These are phyloP conservation scores for Ficedula albicollis DNA, from an alignment of 2,797 vertebrate species.

Conservation along the genomic window DNA sequence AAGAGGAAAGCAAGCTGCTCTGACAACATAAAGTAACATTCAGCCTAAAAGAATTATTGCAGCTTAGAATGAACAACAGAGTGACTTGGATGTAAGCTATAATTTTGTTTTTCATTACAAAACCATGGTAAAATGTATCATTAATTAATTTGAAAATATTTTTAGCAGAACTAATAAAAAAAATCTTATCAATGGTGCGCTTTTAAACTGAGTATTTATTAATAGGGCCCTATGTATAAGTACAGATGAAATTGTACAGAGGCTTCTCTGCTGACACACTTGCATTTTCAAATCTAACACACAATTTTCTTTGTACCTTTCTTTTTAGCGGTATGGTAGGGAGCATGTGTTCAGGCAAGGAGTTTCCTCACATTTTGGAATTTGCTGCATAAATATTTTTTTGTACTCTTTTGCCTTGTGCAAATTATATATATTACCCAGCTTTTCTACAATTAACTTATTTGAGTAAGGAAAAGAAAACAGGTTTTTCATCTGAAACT, in stretches of 20 bases:
- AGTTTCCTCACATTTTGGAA: neutral
- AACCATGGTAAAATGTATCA: neutral
- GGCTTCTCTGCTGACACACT: neutral
- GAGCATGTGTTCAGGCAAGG: neutral
- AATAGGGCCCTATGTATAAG: neutral
- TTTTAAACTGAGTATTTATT: neutral
- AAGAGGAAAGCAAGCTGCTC: neutral
- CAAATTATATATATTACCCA: neutral
- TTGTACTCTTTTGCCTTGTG: neutral
- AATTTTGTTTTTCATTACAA: neutral
- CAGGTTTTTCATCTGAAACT: neutral
- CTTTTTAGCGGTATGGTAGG: neutral
- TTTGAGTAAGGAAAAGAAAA: neutral
- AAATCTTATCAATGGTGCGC: neutral
- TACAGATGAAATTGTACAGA: neutral
- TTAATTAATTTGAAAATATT: neutral
- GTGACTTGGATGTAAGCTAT: neutral
- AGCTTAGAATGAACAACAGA: neutral
- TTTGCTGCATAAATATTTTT: neutral
- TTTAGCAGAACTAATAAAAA: neutral
- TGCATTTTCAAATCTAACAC: neutral
- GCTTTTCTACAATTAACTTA: neutral
- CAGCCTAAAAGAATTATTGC: neutral
- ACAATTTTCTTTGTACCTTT: neutral
- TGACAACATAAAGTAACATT: neutral